phyloP scores from a whole-genome alignment of 2,797 vertebrate genomes.

The Squalus acanthias region DNA sequence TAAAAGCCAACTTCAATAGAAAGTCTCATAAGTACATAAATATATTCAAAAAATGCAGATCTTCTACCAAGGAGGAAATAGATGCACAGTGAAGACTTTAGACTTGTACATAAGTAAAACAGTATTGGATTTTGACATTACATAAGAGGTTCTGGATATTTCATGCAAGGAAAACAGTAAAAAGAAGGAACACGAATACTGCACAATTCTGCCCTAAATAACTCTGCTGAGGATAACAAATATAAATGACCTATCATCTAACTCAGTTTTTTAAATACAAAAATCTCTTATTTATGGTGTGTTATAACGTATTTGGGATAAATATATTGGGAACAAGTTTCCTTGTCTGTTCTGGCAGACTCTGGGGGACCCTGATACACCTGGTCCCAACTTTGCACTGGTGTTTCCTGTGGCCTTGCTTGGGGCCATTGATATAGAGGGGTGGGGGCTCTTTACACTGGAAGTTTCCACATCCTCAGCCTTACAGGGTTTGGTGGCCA shows the following conservation, averaged over 20 bases:
- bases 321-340: background rate
- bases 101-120: background rate
- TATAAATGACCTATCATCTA: background rate
- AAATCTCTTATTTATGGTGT: background rate
- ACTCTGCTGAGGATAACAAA: background rate
- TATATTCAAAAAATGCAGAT: background rate
- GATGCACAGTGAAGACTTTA: background rate
- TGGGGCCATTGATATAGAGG: background rate
- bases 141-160: background rate
- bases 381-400: background rate
- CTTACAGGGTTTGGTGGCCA: background rate
- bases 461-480: background rate
- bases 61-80: background rate
- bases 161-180: background rate
- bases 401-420: background rate
- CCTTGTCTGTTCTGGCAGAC: background rate
- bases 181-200: background rate
- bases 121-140: background rate
- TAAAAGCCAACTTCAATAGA: background rate
- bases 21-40: background rate
- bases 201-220: background rate
- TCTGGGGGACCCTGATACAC: background rate
- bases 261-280: background rate
- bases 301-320: background rate
- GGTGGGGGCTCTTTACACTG: background rate